phyloP scores from a whole-genome alignment of 2,797 vertebrate species.

The Trichosurus vulpecula region DNA sequence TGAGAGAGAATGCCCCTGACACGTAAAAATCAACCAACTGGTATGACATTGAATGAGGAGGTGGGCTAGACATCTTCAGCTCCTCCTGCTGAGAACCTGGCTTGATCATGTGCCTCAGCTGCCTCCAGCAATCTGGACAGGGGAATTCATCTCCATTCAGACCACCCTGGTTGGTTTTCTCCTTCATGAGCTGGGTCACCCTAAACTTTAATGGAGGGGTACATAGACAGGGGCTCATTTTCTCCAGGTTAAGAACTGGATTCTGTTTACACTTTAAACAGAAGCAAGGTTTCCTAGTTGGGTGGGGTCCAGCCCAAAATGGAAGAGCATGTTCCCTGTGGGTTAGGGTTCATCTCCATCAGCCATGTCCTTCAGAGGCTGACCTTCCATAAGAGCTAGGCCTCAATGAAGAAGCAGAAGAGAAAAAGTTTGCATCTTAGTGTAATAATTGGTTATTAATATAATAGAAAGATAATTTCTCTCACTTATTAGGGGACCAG shows the following conservation, averaged over 20 bases:
- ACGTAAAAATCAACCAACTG: neutral
- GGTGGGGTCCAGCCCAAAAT: neutral
- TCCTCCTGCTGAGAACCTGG: neutral
- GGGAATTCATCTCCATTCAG: neutral
- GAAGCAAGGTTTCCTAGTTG: neutral
- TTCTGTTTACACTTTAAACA: neutral
- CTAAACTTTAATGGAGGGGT: neutral
- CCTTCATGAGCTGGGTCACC: neutral
- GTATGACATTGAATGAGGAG: neutral
- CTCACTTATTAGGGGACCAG: neutral
- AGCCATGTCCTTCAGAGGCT: neutral
- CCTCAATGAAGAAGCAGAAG: neutral
- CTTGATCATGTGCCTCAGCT: neutral
- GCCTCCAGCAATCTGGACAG: neutral
- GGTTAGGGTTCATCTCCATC: neutral
- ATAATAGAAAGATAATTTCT: neutral
- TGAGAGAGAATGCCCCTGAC: neutral
- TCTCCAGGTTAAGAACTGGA: neutral
- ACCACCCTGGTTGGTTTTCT: neutral
- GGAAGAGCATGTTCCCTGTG: neutral
- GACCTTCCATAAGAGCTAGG: neutral
- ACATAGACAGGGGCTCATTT: neutral
- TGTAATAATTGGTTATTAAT: neutral
- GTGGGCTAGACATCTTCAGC: neutral
- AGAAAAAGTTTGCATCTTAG: neutral